Conservation (phyloP, 37 sponge, comb jelly and placozoan genomes). For the Hexactinellida sp. region DNA sequence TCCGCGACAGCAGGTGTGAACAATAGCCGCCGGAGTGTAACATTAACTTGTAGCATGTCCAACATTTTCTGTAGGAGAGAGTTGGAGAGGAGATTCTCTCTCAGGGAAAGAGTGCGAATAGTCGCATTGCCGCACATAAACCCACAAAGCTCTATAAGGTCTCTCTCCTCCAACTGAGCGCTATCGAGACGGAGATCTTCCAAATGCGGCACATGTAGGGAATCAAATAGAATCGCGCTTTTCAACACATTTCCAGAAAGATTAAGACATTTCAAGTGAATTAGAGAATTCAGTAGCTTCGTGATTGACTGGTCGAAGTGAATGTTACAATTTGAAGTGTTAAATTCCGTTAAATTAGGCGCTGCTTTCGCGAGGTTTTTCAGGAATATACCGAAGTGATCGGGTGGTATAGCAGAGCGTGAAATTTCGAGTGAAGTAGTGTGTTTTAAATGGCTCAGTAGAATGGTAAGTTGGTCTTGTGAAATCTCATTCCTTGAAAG, state of each 20-base stretch:
- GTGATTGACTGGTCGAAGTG: neutral
- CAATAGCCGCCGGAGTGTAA: neutral
- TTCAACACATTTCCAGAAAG: slow-evolving; percentile 11
- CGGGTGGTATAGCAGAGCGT: neutral
- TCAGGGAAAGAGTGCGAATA: neutral
- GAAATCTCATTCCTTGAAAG: neutral
- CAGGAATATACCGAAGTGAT: neutral
- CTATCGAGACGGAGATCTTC: neutral
- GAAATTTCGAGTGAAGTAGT: neutral
- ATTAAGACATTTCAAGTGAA: neutral
- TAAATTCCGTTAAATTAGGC: neutral
- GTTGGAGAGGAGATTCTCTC: neutral
- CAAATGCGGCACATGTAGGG: neutral
- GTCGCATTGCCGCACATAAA: neutral
- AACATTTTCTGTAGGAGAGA: neutral
- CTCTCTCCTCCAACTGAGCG: neutral
- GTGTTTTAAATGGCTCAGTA: neutral
- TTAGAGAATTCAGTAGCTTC: neutral
- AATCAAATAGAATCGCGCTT: neutral
- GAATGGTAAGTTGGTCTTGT: neutral
- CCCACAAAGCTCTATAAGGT: neutral
- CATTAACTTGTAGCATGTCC: neutral
- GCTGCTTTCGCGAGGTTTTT: neutral
- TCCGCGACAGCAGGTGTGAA: neutral
- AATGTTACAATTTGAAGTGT: neutral